A percentile compares a stretch with the other conserved stretches of the same genome.
These are phyloP conservation scores for Coluber constrictor DNA, from an alignment of 2,797 vertebrate genomes.

Conservation along the genomic window DNA sequence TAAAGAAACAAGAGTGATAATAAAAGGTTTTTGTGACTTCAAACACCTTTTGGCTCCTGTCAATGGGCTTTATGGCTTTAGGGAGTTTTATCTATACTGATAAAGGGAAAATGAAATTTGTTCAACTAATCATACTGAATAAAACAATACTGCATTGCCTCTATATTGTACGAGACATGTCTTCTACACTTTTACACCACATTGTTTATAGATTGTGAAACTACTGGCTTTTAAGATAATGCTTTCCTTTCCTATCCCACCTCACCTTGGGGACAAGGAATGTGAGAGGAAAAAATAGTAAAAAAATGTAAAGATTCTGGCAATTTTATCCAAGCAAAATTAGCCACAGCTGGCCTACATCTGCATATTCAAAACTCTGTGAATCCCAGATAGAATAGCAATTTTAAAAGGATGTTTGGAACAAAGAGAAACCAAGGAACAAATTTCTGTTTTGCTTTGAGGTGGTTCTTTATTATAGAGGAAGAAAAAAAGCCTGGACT, in stretches of 20 bases:
- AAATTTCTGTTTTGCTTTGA: background rate
- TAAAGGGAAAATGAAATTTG: background rate
- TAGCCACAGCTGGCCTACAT: background rate
- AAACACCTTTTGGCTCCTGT: background rate
- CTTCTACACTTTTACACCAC: constrained; percentile 42
- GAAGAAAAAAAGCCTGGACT: background rate
- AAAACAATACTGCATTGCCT: constrained; percentile 40
- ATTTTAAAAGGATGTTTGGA: constrained; percentile 1
- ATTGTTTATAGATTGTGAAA: constrained; percentile 27
- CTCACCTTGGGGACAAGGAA: background rate
- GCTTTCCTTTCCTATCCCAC: background rate
- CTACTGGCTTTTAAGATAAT: background rate
- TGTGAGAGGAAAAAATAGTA: background rate
- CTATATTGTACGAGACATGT: constrained; percentile 29
- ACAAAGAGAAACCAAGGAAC: background rate
- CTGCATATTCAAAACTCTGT: background rate
- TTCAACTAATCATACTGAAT: constrained; percentile 44
- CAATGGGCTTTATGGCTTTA: background rate
- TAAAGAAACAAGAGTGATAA: background rate
- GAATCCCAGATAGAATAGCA: background rate
- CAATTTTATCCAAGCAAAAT: constrained; percentile 14
- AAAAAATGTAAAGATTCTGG: background rate
- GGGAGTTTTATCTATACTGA: background rate
- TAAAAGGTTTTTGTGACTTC: background rate
- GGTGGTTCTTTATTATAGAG: background rate